Percentiles rank a stretch among this genome's conserved stretches.
phyloP scores from a whole-genome alignment of 2,113 vertebrate genomes.

The Amia ocellicauda region DNA sequence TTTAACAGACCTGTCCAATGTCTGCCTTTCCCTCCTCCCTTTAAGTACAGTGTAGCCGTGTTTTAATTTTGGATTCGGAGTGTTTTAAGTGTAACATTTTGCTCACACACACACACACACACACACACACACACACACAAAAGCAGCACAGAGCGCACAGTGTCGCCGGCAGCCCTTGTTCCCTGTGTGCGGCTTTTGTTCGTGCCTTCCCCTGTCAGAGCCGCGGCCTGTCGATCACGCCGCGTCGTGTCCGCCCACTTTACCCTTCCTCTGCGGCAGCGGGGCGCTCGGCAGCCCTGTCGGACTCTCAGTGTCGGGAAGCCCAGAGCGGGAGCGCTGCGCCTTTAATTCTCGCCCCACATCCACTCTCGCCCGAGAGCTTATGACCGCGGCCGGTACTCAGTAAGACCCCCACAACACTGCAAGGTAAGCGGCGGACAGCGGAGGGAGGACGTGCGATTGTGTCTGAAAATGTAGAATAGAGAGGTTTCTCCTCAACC shows the following conservation, averaged over 20 bases:
- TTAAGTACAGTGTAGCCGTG: background rate
- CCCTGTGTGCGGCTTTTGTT: slow-evolving; percentile 34
- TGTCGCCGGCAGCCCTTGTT: slow-evolving; percentile 12
- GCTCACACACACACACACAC: slow-evolving; percentile 18
- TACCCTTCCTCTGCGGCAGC: slow-evolving; percentile 37
- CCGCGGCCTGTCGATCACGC: slow-evolving; percentile 36
- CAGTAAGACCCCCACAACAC: slow-evolving; percentile 50
- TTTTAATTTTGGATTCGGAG: background rate
- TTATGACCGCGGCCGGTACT: slow-evolving; percentile 60
- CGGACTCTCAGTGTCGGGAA: slow-evolving; percentile 25
- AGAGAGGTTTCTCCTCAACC: slow-evolving; percentile 4
- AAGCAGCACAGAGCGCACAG: slow-evolving; percentile 16
- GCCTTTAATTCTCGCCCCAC: slow-evolving; percentile 50
- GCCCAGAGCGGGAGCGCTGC: slow-evolving; percentile 28
- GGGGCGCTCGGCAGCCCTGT: slow-evolving; percentile 30
- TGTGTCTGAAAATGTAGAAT: background rate
- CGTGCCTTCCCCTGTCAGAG: slow-evolving; percentile 19
- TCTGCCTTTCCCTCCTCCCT: no score
- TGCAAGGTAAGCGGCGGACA: slow-evolving; percentile 26
- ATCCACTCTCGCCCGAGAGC: slow-evolving; percentile 58
- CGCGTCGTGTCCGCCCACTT: slow-evolving; percentile 37
- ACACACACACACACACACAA: slow-evolving; percentile 18
- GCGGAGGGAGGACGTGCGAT: background rate
- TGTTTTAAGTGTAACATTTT: slow-evolving; percentile 10
- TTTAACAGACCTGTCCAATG: no score